A percentile compares a stretch with the other conserved stretches of the same genome.
Evolutionary conservation across 2,888 invertebrate genomes (phyloP).

Genomic region (Cerastis rubricosa): DNA sequence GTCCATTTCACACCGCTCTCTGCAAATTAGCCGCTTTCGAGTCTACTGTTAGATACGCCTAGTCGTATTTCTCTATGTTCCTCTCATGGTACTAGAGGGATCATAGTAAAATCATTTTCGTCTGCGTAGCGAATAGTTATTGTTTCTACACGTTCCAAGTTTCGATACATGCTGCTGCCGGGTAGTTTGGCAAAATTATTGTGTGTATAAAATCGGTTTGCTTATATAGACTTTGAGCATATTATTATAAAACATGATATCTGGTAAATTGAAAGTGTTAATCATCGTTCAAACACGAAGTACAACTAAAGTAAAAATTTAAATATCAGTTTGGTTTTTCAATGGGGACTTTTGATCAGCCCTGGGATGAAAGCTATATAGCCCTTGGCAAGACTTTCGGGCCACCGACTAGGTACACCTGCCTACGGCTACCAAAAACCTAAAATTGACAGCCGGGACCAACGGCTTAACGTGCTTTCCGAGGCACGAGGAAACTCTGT

Average conservation of each 20-base stretch:
- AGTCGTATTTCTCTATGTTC: constrained; percentile 71
- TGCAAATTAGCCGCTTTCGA: constrained; percentile 84
- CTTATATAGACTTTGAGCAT: not conserved
- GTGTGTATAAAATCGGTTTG: not conserved
- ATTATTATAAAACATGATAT: not conserved
- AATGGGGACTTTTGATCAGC: not conserved
- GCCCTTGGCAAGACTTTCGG: too few relatives aligned
- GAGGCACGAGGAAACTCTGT: too few relatives aligned
- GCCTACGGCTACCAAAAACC: too few relatives aligned
- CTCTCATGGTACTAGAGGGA: constrained; percentile 55
- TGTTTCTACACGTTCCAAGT: not conserved
- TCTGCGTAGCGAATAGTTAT: constrained; percentile 5
- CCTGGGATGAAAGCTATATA: constrained; percentile 16
- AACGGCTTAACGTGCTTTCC: too few relatives aligned
- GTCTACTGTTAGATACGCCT: constrained; percentile 74
- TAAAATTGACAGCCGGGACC: too few relatives aligned
- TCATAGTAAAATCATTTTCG: constrained; percentile 42
- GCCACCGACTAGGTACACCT: too few relatives aligned
- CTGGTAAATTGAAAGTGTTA: not conserved
- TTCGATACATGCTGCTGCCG: not conserved
- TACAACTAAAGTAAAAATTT: not conserved
- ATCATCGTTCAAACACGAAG: not conserved
- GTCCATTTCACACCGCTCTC: constrained; percentile 86
- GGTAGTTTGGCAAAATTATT: not conserved
- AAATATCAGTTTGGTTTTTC: not conserved